Evolutionary conservation across 1,140 invertebrate species (phyloP).

Genomic region (Polypedilum vanderplanki): DNA sequence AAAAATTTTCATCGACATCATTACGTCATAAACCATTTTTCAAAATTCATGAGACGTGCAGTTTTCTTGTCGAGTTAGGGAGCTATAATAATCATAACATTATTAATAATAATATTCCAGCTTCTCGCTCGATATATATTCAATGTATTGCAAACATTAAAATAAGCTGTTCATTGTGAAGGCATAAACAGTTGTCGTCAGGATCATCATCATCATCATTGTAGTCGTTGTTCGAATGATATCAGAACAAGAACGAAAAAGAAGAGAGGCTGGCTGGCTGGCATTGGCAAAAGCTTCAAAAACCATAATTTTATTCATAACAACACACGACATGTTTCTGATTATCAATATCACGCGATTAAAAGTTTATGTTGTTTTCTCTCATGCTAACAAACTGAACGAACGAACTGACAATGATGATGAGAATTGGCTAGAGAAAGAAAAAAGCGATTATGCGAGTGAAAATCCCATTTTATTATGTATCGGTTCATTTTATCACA

Average conservation of each 20-base stretch:
- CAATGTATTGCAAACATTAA: constrained; percentile 7
- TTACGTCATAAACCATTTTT: background rate
- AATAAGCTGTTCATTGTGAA: constrained; percentile 21
- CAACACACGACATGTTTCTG: constrained; percentile 15
- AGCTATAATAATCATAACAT: background rate
- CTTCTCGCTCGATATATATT: background rate
- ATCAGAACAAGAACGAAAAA: background rate
- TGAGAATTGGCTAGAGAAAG: background rate
- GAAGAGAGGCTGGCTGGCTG: background rate
- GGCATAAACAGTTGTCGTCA: constrained; percentile 5
- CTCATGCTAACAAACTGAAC: background rate
- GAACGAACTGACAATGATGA: background rate
- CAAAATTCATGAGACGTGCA: constrained; percentile 21
- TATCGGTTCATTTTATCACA: background rate
- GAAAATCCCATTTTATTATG: background rate
- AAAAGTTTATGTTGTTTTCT: background rate
- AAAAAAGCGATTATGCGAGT: background rate
- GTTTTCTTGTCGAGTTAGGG: background rate
- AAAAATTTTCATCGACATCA: background rate
- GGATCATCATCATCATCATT: constrained; percentile 8
- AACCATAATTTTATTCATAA: constrained; percentile 14
- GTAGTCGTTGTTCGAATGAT: background rate
- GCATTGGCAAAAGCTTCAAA: background rate
- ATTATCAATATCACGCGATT: constrained; percentile 18
- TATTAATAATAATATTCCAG: background rate